Conservation (phyloP, 2,888 invertebrate species). For the Iphiclides podalirius region DNA sequence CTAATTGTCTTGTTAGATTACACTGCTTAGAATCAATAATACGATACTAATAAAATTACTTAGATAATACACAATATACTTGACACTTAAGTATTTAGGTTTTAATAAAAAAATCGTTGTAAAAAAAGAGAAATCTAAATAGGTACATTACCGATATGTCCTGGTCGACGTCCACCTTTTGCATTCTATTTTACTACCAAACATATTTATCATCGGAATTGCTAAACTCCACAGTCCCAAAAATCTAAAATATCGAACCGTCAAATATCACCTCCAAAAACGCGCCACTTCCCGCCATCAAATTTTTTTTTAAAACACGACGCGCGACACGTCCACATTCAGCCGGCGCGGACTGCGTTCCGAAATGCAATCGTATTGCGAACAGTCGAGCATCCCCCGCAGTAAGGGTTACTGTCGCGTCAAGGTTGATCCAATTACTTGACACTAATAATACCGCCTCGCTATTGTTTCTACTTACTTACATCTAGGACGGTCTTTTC, state of each 20-base stretch:
- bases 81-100: too few relatives aligned
- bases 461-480: slow-evolving; percentile 26
- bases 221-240: background rate
- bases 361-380: slow-evolving; percentile 53
- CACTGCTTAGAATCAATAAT: too few relatives aligned
- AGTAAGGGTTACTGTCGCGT: slow-evolving; percentile 64
- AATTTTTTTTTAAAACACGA: slow-evolving; percentile 20
- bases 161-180: slow-evolving; percentile 75
- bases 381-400: slow-evolving; percentile 50
- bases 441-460: slow-evolving; percentile 51
- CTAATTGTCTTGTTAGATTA: too few relatives aligned
- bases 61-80: too few relatives aligned
- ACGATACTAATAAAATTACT: too few relatives aligned
- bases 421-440: slow-evolving; percentile 77
- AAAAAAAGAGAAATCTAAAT: too few relatives aligned
- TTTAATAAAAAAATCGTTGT: too few relatives aligned
- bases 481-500: slow-evolving; percentile 21
- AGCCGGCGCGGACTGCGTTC: slow-evolving; percentile 41
- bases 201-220: slow-evolving; percentile 57
- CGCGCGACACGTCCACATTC: slow-evolving; percentile 30
- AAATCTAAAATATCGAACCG: background rate
- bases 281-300: slow-evolving; percentile 24
- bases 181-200: slow-evolving; percentile 80
- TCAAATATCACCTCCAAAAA: slow-evolving; percentile 1
- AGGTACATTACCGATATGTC: slow-evolving; percentile 28